These are phyloP conservation scores for Astreopora myriophthalma DNA, from an alignment of 64 coral and sea anemone genomes.

Conservation along the genomic window DNA sequence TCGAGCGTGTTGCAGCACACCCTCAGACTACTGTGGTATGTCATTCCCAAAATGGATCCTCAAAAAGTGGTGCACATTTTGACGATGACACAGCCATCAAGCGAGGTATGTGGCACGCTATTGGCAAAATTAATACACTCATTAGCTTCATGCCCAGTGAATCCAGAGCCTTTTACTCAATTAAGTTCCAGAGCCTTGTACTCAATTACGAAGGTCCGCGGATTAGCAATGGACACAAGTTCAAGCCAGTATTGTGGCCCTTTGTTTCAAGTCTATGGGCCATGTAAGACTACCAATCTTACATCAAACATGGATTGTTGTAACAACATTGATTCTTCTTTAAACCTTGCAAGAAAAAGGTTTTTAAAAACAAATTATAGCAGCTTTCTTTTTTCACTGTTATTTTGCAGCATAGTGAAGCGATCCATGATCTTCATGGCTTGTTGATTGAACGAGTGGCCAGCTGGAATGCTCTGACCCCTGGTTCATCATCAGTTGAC, in stretches of 20 bases:
- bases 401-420: slow-evolving; percentile 80
- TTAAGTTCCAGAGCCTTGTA: too few species aligned
- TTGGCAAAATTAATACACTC: not conserved
- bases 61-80: slow-evolving; percentile 93
- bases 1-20: slow-evolving; percentile 83
- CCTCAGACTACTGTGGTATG: slow-evolving; percentile 80
- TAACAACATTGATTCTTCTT: too few species aligned
- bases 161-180: too few species aligned
- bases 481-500: slow-evolving; percentile 77
- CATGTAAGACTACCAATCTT: too few species aligned
- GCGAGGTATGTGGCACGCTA: slow-evolving; percentile 69
- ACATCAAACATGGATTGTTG: too few species aligned
- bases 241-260: not conserved
- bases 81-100: slow-evolving; percentile 85
- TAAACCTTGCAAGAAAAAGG: too few species aligned
- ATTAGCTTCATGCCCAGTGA: not conserved
- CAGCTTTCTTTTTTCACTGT: too few species aligned
- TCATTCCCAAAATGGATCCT: slow-evolving; percentile 93
- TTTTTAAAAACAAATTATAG: too few species aligned
- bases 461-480: slow-evolving; percentile 64
- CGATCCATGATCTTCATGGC: slow-evolving; percentile 91
- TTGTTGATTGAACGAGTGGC: slow-evolving; percentile 87
- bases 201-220: too few species aligned
- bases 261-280: not conserved
- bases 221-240: too few species aligned